Evolutionary conservation across 2,113 vertebrate genomes (phyloP), one percentile per base, ranked within the genome.

Genomic region (Octodon degus): DNA sequence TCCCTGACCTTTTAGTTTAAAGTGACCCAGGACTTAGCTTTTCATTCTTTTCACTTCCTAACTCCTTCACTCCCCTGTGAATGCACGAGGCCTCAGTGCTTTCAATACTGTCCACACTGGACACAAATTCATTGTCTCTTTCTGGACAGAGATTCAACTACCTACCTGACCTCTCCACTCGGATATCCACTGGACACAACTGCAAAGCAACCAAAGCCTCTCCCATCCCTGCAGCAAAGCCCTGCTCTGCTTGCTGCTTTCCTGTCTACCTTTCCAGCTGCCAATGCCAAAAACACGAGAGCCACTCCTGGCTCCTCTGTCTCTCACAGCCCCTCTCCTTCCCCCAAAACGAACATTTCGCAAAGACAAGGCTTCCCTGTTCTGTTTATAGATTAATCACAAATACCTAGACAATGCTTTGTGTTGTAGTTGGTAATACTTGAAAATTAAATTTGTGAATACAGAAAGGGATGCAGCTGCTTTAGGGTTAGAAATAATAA

Each of bases 361-460:
- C 3, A 37, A 91, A 62, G 37, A n/a, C 19, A 34, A 30, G 40
- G 32, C 40, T 58, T 91, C 50, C 22, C 11, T 90, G 94, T 50
- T 94, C 2, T 53, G 19, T 27, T 95, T 8, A 67, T 2, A 22
- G 7, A 72, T 67, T 0, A 72, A 67, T 40, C 63, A 17, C 47
- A 87, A 67, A 32, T 79, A 88, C 8, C 20, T 86, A 91, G 79
- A 94, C 92, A 93, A 81, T 58, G 68, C 32, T 65, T 72, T 37
- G 67, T 37, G 47, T 85, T 3, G n/a, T 2, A 93, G 43, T 58
- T 58, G 5, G 10, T 55, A 91, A 60, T 50, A 63, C 62, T 60
- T 82, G 22, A 89, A 91, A 14, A 91, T 50, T 70, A 89, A 93
- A 97, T 84, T 25, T 76, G 40, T 85, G 40, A 93, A 22, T 70